Base-by-base conservation (phyloP, 2,888 invertebrate species). In the Nymphalis c-album region DNA sequence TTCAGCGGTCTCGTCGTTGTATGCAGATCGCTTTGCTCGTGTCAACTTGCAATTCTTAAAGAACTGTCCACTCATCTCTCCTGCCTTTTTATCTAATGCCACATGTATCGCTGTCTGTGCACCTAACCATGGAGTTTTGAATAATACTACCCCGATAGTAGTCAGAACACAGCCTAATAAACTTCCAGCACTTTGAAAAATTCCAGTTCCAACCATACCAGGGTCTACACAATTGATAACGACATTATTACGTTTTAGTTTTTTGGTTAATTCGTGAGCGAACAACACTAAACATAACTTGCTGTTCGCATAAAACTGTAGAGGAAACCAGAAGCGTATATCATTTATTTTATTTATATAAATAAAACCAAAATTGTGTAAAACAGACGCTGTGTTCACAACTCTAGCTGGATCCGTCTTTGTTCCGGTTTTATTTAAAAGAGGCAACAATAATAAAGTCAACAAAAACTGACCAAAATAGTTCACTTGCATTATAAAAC, bases 381-480 rank as follows among this genome's bases (percentile, higher is more conserved):
- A 79, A 64, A 95, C 92, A 0, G 97, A 97, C 0, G 96, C 95
- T 0, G 96, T 95, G 10, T 96, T 93, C 0, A 97, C 93, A 0
- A 97, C 94, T 48, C 97, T 94, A 48, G 95, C 94, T 0, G 95
- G 94, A 0, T 93, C 93, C 0, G 94, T 94, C 7, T 73, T 31
- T 0, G 60, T 75, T 0, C 83, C 86, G 0, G 86, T 75, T 77
- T 93, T 94, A 81, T 95, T 96, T 72, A 97, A 77, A 47, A 97
- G 86, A 81, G 96, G 96, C 68, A 97, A 93, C 6, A 98, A 93
- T 16, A 98, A 93, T 80, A 97, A 95, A 0, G 98, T 98, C 40
- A 99, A 90, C 46, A 98, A 91, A 82, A 98, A 98, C 31, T 97
- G 96, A 0, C 98, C 98, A 83, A 96, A 97, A 78, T 98, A 96